Base-by-base conservation (phyloP, 2,797 vertebrate species). In the Tolypeutes matacus region DNA sequence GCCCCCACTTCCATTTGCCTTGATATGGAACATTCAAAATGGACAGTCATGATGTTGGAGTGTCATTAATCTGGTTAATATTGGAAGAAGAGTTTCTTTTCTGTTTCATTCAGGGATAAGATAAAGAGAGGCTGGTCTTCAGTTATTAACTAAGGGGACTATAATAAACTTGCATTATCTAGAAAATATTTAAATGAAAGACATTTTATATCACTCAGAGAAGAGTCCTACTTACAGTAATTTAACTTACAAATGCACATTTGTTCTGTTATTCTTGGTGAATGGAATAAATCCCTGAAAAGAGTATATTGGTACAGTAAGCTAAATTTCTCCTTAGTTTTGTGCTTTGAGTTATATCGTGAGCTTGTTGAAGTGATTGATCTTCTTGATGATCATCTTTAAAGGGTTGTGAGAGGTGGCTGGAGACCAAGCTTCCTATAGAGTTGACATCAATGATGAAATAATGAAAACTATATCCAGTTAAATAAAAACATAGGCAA, bases 401-500 rank as follows among this genome's bases (percentile, higher is more conserved):
- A 36, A 65, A 31, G 23, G 1, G 2, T 46, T 82, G 13, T 2
- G 13, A 56, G 13, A 72, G 17, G 12, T 23, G 1, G 7, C 4
- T 18, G 56, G n/a, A 65, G 39, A 65, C 39, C 31, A 56, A 65
- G 25, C 14, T 67, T 73, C 29, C 10, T 31, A 14, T 12, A n/a
- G 3, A 65, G 3, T 23, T 85, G 56, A 56, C 12, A 64, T 23
- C 34, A 80, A n/a, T 34, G n/a, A n/a, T 73, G 21, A 93, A 67
- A 12, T 14, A 53, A 60, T 73, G 15, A 78, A 67, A 73, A 1
- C 4, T 69, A 83, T 58, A 87, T 2, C n/a, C 13, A 73, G 12
- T 78, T 67, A 73, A 77, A 46, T 58, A 88, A 96, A 97, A 90
- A 70, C 15, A 81, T 84, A 77, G 0, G 0, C 15, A 9, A 89